Evolutionary conservation across 2,113 vertebrate genomes (phyloP).

Genomic region (Brachionichthys hirsutus): DNA sequence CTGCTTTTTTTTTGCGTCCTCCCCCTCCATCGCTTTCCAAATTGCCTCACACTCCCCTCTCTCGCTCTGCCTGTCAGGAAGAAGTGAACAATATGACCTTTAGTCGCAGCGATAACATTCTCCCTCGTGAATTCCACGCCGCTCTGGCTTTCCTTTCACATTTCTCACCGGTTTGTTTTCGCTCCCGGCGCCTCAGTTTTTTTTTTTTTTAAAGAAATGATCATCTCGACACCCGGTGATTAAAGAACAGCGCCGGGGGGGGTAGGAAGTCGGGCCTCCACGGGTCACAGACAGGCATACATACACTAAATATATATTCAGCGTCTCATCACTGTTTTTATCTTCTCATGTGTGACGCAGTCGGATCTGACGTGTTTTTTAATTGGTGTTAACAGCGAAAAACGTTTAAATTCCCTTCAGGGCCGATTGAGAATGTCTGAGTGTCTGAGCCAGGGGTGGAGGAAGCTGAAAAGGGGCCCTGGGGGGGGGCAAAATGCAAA

Average conservation of each 20-base stretch:
- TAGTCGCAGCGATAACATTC: slow-evolving; percentile 71
- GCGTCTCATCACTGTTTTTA: slow-evolving; percentile 6
- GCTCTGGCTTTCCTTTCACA: slow-evolving; percentile 56
- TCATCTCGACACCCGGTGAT: slow-evolving; percentile 52
- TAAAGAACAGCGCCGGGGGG: slow-evolving; percentile 49
- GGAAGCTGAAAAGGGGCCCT: neutral
- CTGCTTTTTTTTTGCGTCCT: slow-evolving; percentile 6
- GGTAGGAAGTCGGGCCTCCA: slow-evolving; percentile 27
- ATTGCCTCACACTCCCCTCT: slow-evolving; percentile 35
- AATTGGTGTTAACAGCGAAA: slow-evolving; percentile 7
- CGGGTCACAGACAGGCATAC: slow-evolving; percentile 24
- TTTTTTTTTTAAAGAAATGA: slow-evolving; percentile 66
- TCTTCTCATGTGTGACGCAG: neutral
- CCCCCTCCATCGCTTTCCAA: slow-evolving; percentile 11
- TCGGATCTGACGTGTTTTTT: slow-evolving; percentile 4
- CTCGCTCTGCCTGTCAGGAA: slow-evolving; percentile 65
- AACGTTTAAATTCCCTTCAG: neutral
- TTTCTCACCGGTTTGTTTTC: slow-evolving; percentile 61
- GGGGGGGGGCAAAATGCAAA: slow-evolving; percentile 4
- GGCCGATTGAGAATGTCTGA: neutral
- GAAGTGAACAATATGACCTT: slow-evolving; percentile 77
- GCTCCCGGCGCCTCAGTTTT: slow-evolving; percentile 63
- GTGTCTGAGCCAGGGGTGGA: slow-evolving; percentile 5
- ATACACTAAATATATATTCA: neutral
- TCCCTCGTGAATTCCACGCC: slow-evolving; percentile 53